Evolutionary conservation across 2,113 vertebrate genomes (phyloP).

Genomic region (Rhea americana): DNA sequence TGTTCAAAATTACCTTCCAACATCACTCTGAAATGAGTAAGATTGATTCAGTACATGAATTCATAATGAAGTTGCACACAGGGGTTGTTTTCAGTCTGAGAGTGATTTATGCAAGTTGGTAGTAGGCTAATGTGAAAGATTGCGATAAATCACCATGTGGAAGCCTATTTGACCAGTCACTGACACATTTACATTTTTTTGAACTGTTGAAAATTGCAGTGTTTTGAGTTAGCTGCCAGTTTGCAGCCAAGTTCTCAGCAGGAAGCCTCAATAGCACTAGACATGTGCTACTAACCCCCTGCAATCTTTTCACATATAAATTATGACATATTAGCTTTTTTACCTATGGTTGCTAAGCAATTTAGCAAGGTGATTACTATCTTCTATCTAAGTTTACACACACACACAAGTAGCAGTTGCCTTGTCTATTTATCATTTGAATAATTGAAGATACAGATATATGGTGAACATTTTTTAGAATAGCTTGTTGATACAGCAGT

Average conservation of each 20-base stretch:
- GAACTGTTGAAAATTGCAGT: slow-evolving; percentile 34
- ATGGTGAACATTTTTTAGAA: not conserved
- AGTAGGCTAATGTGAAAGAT: not conserved
- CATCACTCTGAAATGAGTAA: not conserved
- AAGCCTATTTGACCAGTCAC: slow-evolving; percentile 29
- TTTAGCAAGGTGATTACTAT: slow-evolving; percentile 3
- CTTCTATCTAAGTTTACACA: not conserved
- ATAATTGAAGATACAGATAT: not conserved
- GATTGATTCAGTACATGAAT: not conserved
- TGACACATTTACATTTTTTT: slow-evolving; percentile 63
- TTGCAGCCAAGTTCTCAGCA: slow-evolving; percentile 30
- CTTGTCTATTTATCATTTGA: not conserved
- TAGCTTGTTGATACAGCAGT: not conserved
- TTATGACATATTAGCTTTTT: slow-evolving; percentile 49
- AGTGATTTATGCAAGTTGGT: slow-evolving; percentile 18
- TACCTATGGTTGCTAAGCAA: slow-evolving; percentile 56
- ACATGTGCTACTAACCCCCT: slow-evolving; percentile 12
- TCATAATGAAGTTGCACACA: not conserved
- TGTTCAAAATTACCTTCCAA: not conserved
- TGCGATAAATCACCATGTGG: not conserved
- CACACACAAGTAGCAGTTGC: not conserved
- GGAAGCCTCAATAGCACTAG: slow-evolving; percentile 6
- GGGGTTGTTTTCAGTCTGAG: not conserved
- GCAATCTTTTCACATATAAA: slow-evolving; percentile 35
- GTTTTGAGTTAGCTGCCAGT: slow-evolving; percentile 44